Conservation (phyloP, 2,797 vertebrate species). For the Xiphorhynchus erythropygius region DNA sequence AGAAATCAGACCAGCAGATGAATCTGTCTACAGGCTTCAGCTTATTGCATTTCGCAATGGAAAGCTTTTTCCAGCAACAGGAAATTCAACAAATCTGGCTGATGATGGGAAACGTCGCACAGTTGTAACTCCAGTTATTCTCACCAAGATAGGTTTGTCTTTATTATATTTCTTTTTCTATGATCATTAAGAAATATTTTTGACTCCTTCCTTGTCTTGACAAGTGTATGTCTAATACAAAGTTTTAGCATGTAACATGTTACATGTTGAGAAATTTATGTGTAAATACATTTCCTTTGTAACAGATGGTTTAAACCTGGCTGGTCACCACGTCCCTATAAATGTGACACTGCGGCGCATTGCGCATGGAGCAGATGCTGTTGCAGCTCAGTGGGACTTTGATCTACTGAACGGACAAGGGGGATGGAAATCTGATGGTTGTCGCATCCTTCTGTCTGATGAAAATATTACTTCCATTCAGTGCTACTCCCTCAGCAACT, state of each 20-base stretch:
- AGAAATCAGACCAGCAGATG: slow-evolving; percentile 79
- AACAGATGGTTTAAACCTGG: slow-evolving; percentile 83
- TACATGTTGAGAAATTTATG: background rate
- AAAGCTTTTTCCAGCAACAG: slow-evolving; percentile 93
- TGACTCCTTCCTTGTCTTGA: background rate
- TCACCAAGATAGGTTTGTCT: slow-evolving; percentile 89
- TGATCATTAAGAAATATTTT: background rate
- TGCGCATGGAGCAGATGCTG: slow-evolving; percentile 87
- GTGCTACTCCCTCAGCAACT: slow-evolving; percentile 91
- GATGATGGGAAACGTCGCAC: slow-evolving; percentile 87
- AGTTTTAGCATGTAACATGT: background rate
- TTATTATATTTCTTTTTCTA: background rate
- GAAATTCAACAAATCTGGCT: slow-evolving; percentile 88
- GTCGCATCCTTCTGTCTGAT: slow-evolving; percentile 87
- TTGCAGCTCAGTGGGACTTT: slow-evolving; percentile 91
- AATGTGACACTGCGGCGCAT: slow-evolving; percentile 91
- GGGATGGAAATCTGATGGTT: slow-evolving; percentile 92
- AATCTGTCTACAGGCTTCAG: slow-evolving; percentile 89
- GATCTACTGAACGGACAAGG: slow-evolving; percentile 88
- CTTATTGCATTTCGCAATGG: slow-evolving; percentile 95
- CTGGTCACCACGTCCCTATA: slow-evolving; percentile 79
- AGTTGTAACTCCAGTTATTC: slow-evolving; percentile 92
- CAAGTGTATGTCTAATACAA: background rate
- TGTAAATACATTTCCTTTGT: background rate
- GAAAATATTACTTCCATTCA: slow-evolving; percentile 94